Evolutionary conservation across 2,113 vertebrate genomes (phyloP), one percentile per base, ranked within the genome.

Genomic region (Serilophus lunatus): DNA sequence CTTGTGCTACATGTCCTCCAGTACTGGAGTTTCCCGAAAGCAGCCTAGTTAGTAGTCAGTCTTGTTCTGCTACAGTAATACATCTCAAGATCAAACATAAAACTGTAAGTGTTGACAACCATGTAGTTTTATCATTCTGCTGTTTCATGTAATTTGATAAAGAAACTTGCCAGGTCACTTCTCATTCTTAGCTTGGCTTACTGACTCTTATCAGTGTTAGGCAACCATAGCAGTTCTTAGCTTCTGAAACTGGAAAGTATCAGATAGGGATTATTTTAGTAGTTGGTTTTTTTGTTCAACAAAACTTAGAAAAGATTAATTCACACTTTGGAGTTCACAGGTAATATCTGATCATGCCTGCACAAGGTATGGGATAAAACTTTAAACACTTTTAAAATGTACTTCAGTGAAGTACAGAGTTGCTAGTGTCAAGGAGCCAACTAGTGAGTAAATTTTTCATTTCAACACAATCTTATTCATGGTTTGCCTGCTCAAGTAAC

Each of bases 401-500:
- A 68, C 22, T 68, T 79, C 0, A 1, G n/a, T 3, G 5, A 54
- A 86, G 29, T 59, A 42, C 0, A 82, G 72, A 85, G 33, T 53
- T 83, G 9, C 22, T 47, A 20, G 50, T 68, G 24, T 44, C 68
- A 82, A 64, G 45, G 20, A 87, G 24, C 16, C n/a, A 88, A 63
- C 5, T 28, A 88, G 6, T 53, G 35, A 54, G 59, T 59, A 63
- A 79, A 88, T 79, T 84, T 88, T 89, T 31, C 76, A 51, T 60
- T 90, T 89, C 70, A 79, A 35, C n/a, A 19, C 79, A 95, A 93
- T n/a, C n/a, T 95, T 94, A 74, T 89, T 96, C 66, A 56, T 83
- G 64, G 64, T 82, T 95, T 96, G 36, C 51, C 78, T 96, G 82
- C 59, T 96, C 83, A 80, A 94, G 44, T 77, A 59, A 59, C 36